A percentile compares a stretch with the other conserved stretches of the same genome.
phyloP scores from a whole-genome alignment of 1,140 invertebrate species.

The Steinernema khuongi region DNA sequence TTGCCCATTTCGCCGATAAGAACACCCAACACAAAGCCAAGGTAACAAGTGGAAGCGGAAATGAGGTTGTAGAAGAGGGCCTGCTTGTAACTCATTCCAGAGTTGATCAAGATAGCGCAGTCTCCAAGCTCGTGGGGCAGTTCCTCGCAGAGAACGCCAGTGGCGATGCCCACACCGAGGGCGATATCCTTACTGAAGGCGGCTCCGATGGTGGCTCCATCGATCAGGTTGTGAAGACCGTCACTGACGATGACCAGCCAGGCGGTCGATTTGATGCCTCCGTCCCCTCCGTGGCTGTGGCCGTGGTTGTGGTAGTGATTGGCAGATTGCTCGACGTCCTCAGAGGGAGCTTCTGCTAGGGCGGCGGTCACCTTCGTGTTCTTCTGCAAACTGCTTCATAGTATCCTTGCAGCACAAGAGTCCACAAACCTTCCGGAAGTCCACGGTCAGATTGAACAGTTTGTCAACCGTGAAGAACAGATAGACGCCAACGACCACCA shows the following conservation, averaged over 20 bases:
- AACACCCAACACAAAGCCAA: constrained; percentile 66
- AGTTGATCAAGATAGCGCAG: constrained; percentile 70
- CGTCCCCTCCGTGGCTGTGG: no score
- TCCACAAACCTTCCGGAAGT: constrained; percentile 49
- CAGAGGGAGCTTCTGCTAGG: background rate
- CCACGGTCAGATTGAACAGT: constrained; percentile 53
- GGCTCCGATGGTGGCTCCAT: constrained; percentile 70
- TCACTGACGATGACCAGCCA: constrained; percentile 74
- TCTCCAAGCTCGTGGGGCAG: constrained; percentile 71
- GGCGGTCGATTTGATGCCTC: constrained; percentile 63
- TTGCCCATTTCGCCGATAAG: constrained; percentile 62
- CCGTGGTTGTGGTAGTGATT: background rate
- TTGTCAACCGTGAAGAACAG: constrained; percentile 57
- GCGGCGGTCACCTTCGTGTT: no score
- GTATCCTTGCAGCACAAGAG: background rate
- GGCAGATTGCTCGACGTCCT: constrained; percentile 54
- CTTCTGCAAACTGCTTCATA: background rate
- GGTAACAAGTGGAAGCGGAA: constrained; percentile 68
- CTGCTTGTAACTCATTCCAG: constrained; percentile 68
- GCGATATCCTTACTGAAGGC: constrained; percentile 66
- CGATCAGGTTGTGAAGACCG: constrained; percentile 71
- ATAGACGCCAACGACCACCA: constrained; percentile 59
- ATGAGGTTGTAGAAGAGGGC: constrained; percentile 69
- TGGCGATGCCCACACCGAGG: constrained; percentile 66
- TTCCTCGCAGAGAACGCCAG: constrained; percentile 71